Evolutionary conservation across 2,113 vertebrate genomes (phyloP).

Genomic region (Alouatta palliata): DNA sequence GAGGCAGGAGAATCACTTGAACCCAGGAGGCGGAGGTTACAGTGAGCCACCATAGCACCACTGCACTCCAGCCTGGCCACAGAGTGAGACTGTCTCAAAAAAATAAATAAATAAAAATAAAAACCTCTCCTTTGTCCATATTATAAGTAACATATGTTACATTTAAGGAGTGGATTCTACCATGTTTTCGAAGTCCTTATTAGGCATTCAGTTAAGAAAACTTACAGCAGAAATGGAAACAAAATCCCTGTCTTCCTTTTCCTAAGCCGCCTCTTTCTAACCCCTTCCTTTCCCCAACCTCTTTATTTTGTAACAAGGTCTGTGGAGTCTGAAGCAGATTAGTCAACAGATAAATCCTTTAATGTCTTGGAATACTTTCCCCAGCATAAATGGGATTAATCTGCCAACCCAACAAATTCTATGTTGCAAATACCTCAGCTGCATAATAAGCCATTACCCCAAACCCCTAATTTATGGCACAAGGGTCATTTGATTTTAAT

Average conservation of each 20-base stretch:
- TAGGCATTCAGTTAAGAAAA: background rate
- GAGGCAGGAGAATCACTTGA: too few relatives aligned
- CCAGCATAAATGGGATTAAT: slow-evolving; percentile 71
- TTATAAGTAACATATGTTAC: background rate
- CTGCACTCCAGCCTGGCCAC: too few relatives aligned
- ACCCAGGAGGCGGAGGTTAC: too few relatives aligned
- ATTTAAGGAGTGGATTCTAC: background rate
- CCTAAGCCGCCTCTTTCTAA: background rate
- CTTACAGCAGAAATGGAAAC: background rate
- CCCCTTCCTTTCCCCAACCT: background rate
- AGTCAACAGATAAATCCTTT: slow-evolving; percentile 80
- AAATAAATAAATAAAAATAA: background rate
- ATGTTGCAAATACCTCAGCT: slow-evolving; percentile 41
- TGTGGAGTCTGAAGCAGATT: slow-evolving; percentile 75
- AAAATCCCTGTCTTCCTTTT: background rate
- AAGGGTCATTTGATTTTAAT: slow-evolving; percentile 12
- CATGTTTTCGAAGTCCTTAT: background rate
- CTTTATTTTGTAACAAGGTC: slow-evolving; percentile 71
- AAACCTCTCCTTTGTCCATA: background rate
- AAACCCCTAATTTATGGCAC: background rate
- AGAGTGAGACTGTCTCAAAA: too few relatives aligned
- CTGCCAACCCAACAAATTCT: slow-evolving; percentile 56
- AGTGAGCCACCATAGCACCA: too few relatives aligned
- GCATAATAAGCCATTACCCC: slow-evolving; percentile 22
- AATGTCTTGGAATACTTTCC: slow-evolving; percentile 77